phyloP scores from a whole-genome alignment of 2,797 vertebrate genomes.

The Leptoclinus maculatus region DNA sequence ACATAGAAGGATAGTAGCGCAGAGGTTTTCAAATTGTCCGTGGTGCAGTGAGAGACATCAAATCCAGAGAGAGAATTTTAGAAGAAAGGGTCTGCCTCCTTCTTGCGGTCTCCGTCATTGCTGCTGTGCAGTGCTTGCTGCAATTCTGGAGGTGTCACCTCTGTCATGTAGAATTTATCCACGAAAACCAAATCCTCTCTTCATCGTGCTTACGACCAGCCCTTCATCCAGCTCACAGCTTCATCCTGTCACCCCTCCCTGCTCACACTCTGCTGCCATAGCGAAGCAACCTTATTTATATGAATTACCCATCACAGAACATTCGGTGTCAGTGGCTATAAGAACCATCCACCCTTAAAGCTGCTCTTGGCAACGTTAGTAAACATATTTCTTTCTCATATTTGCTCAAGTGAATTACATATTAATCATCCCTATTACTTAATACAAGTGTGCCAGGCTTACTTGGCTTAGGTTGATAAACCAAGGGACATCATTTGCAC shows the following conservation, averaged over 20 bases:
- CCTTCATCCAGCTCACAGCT: constrained; percentile 8
- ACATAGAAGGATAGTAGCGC: background rate
- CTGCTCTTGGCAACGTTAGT: background rate
- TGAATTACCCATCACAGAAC: constrained; percentile 16
- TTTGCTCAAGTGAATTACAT: background rate
- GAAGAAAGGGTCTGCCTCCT: constrained; percentile 1
- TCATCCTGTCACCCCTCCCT: constrained; percentile 23
- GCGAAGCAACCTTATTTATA: constrained; percentile 10
- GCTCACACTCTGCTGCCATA: constrained; percentile 11
- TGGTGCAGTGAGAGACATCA: background rate
- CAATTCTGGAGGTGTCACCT: constrained; percentile 53
- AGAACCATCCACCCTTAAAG: background rate
- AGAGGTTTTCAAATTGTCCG: constrained; percentile 10
- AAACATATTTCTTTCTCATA: background rate
- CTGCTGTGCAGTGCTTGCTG: constrained; percentile 37
- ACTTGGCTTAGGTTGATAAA: background rate
- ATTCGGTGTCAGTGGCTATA: constrained; percentile 15
- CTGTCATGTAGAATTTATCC: constrained; percentile 59
- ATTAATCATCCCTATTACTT: background rate
- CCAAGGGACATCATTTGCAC: background rate
- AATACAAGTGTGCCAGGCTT: background rate
- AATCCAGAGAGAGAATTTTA: constrained; percentile 19
- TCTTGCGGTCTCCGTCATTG: constrained; percentile 1
- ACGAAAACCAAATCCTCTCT: constrained; percentile 35
- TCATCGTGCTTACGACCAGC: constrained; percentile 13